These are phyloP conservation scores for Etheostoma spectabile DNA, from an alignment of 2,113 vertebrate species.

Conservation along the genomic window DNA sequence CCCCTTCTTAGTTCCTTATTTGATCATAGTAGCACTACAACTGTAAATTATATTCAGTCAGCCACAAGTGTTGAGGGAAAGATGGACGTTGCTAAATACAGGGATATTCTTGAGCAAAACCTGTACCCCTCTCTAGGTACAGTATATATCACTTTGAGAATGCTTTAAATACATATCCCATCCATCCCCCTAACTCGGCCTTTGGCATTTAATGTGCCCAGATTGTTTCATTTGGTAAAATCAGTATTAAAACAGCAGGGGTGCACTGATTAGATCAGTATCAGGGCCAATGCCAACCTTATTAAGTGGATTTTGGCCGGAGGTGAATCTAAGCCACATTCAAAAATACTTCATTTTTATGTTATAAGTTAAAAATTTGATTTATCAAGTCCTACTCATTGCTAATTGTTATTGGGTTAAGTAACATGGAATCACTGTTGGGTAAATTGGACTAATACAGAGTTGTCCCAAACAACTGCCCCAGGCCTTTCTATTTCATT, in stretches of 20 bases:
- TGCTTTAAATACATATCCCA: background rate
- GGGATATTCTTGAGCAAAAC: too few relatives aligned
- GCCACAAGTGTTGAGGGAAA: background rate
- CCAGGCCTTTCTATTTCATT: background rate
- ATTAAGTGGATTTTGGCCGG: background rate
- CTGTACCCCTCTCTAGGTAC: too few relatives aligned
- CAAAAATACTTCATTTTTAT: background rate
- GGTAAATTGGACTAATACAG: background rate
- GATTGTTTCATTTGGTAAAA: background rate
- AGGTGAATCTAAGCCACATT: background rate
- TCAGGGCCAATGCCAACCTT: background rate
- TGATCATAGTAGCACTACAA: slow-evolving; percentile 35
- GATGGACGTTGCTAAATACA: too few relatives aligned
- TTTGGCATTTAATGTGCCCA: background rate
- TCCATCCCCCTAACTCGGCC: background rate
- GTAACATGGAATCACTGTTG: too few relatives aligned
- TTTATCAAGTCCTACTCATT: background rate
- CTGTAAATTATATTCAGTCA: slow-evolving; percentile 37
- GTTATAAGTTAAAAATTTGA: background rate
- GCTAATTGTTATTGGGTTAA: background rate
- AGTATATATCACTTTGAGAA: background rate
- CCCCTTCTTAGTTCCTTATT: slow-evolving; percentile 23
- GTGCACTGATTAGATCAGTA: background rate
- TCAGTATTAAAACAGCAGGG: background rate
- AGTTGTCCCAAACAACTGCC: background rate